Percentiles rank a stretch among this genome's conserved stretches.
Conservation (phyloP, 2,113 vertebrate species). For the Clarias gariepinus region DNA sequence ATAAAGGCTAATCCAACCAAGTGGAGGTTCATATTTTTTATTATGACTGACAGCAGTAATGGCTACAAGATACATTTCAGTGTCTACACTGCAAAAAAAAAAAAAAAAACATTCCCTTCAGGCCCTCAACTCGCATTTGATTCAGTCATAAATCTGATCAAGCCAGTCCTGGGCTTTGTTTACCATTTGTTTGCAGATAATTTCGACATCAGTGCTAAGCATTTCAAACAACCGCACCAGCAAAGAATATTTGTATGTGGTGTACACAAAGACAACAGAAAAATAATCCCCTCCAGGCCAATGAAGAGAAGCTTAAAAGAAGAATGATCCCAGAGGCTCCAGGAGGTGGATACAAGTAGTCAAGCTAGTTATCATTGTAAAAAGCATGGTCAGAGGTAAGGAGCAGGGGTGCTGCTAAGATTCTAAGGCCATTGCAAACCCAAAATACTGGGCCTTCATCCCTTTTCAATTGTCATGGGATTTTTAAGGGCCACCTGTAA, state of each 20-base stretch:
- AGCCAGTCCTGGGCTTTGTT: neutral
- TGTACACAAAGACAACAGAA: neutral
- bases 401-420: no score
- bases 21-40: conserved; percentile 1
- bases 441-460: no score
- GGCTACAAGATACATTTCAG: neutral
- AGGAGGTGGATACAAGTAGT: neutral
- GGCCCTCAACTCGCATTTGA: neutral
- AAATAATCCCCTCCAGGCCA: neutral
- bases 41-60: neutral
- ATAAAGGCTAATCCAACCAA: conserved; percentile 3
- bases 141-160: neutral
- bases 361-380: neutral
- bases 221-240: neutral
- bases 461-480: no score
- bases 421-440: no score
- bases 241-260: neutral
- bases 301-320: neutral
- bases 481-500: no score
- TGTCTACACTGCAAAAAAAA: neutral
- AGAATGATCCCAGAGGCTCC: neutral
- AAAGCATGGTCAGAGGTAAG: neutral
- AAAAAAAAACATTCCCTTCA: neutral
- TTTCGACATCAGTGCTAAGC: neutral
- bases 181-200: neutral